Evolutionary conservation across 2,888 invertebrate genomes (phyloP).

Genomic region (Iphiclides podalirius): DNA sequence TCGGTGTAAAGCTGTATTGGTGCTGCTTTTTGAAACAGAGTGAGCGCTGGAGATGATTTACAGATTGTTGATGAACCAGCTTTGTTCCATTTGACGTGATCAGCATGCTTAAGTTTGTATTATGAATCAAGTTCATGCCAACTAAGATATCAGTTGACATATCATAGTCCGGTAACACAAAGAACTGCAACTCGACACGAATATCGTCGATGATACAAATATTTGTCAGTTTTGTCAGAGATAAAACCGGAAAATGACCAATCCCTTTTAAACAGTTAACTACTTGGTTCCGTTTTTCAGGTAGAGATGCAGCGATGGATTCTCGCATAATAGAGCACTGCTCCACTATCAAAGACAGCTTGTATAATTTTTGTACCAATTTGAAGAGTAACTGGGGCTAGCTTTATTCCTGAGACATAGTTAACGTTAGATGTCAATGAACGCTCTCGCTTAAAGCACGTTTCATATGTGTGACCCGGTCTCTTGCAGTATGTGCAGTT

Average conservation of each 20-base stretch:
- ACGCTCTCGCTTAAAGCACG: slow-evolving; percentile 31
- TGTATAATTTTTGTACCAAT: slow-evolving; percentile 21
- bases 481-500: slow-evolving; percentile 31
- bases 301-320: slow-evolving; percentile 31
- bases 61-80: not conserved
- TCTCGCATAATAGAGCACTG: slow-evolving; percentile 36
- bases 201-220: too few species aligned
- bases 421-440: slow-evolving; percentile 32
- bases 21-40: slow-evolving; percentile 25
- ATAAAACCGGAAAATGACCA: slow-evolving; percentile 19
- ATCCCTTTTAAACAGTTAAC: slow-evolving; percentile 25
- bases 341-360: slow-evolving; percentile 37
- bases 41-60: too few species aligned
- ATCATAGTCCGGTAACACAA: too few species aligned
- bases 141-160: too few species aligned
- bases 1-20: slow-evolving; percentile 27
- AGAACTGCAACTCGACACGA: too few species aligned
- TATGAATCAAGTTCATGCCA: slow-evolving; percentile 19
- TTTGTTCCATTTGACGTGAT: slow-evolving; percentile 1
- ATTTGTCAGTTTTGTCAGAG: too few species aligned
- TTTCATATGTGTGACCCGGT: slow-evolving; percentile 30
- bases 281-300: slow-evolving; percentile 25
- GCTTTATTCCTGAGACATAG: slow-evolving; percentile 24
- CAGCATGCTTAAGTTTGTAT: slow-evolving; percentile 14
- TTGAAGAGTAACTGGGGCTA: slow-evolving; percentile 19